Conservation (phyloP, 2,113 vertebrate genomes). For the Manacus vitellinus region DNA sequence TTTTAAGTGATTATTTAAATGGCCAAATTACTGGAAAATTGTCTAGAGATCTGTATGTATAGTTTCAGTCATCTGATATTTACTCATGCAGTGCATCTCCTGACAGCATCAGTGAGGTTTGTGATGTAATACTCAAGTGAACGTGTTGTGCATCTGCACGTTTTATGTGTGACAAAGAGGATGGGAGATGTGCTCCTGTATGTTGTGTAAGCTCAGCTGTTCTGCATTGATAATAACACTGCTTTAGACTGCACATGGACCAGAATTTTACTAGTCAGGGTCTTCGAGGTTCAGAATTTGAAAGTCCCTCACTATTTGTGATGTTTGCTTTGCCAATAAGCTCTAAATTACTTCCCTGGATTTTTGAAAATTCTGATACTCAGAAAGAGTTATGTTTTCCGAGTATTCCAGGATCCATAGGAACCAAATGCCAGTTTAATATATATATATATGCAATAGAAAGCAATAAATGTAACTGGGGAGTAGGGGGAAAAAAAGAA, state of each 20-base stretch:
- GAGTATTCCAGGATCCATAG: not conserved
- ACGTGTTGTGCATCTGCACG: not conserved
- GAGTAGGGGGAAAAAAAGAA: not conserved
- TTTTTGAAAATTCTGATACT: not conserved
- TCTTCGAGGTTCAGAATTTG: not conserved
- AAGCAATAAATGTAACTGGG: not conserved
- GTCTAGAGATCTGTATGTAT: accelerated
- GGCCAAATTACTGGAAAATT: not conserved
- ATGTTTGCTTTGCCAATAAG: not conserved
- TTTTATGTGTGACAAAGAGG: not conserved
- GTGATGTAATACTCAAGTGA: not conserved
- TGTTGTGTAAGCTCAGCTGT: not conserved
- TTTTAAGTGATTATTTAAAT: not conserved
- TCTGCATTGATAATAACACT: not conserved
- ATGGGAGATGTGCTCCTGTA: not conserved
- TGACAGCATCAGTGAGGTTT: not conserved
- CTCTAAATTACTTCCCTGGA: not conserved
- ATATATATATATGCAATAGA: not conserved
- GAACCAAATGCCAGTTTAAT: not conserved
- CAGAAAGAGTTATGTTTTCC: not conserved
- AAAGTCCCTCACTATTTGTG: not conserved
- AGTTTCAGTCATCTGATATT: not conserved
- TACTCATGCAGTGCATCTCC: not conserved
- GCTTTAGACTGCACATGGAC: not conserved
- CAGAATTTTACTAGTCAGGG: not conserved